These are phyloP conservation scores for Tetragonula carbonaria DNA, from an alignment of 2,888 invertebrate genomes.

Conservation along the genomic window DNA sequence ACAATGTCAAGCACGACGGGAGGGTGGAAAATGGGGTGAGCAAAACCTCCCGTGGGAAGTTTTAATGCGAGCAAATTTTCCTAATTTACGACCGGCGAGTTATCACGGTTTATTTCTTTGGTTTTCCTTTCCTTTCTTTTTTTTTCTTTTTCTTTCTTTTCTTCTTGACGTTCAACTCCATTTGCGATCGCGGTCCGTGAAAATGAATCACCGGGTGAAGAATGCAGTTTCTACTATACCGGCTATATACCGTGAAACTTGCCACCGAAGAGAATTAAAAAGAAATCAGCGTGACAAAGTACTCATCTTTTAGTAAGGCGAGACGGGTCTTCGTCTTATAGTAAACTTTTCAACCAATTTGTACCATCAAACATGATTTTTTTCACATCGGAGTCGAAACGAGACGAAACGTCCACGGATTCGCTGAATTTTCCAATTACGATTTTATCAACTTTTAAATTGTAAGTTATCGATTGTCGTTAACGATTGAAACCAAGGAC, in stretches of 20 bases:
- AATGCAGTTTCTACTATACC: conserved; percentile 6
- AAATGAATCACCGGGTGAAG: conserved; percentile 6
- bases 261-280: neutral
- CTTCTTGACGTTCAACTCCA: conserved; percentile 7
- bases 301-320: no score
- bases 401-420: no score
- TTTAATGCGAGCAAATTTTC: conserved; percentile 54
- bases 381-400: no score
- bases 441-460: no score
- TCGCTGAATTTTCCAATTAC: no score
- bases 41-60: conserved; percentile 27
- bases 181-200: neutral
- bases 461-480: neutral
- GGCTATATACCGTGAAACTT: neutral
- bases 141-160: no score
- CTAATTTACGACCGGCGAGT: conserved; percentile 50
- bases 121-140: neutral
- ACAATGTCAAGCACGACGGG: conserved; percentile 17
- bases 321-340: no score
- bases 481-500: neutral
- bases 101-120: conserved; percentile 36
- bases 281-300: neutral
- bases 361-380: no score
- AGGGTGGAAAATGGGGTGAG: conserved; percentile 12
- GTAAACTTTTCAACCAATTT: no score